These are phyloP conservation scores for Gonatopus flavifemur DNA, from an alignment of 1,140 invertebrate genomes.

Conservation along the genomic window DNA sequence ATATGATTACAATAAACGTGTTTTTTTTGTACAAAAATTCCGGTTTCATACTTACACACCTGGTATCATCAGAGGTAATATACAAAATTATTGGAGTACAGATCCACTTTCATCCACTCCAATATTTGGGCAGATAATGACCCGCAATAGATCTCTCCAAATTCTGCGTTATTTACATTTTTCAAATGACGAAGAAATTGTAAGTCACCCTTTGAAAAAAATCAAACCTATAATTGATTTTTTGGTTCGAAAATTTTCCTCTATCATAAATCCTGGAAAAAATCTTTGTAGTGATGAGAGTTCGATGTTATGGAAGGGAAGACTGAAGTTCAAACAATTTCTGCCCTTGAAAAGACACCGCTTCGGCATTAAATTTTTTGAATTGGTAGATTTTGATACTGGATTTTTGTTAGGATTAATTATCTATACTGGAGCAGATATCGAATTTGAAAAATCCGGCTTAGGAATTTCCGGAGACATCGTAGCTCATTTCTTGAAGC, in stretches of 20 bases:
- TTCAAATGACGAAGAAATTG: conserved; percentile 1
- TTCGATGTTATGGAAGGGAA: conserved; percentile 7
- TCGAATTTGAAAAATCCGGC: conserved; percentile 15
- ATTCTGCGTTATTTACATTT: conserved; percentile 4
- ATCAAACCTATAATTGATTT: neutral
- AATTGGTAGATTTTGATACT: conserved; percentile 28
- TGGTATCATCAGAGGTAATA: too few species aligned
- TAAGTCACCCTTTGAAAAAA: neutral
- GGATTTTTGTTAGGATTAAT: conserved; percentile 30
- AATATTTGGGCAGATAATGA: conserved; percentile 1
- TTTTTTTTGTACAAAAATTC: too few species aligned
- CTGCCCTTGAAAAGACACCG: conserved; percentile 3
- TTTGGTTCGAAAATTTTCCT: too few species aligned
- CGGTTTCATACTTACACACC: too few species aligned
- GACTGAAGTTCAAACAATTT: conserved; percentile 6
- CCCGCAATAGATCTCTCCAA: conserved; percentile 4
- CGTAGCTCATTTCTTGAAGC: conserved; percentile 23
- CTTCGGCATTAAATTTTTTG: too few species aligned
- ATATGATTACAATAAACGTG: too few species aligned
- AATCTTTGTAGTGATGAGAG: conserved; percentile 10
- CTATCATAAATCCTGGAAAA: conserved; percentile 4
- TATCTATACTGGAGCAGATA: conserved; percentile 26
- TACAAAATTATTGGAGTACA: neutral
- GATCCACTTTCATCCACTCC: neutral
- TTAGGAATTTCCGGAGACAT: conserved; percentile 18